phyloP scores from a whole-genome alignment of 2,888 invertebrate genomes.

The Dryobotodes eremita region DNA sequence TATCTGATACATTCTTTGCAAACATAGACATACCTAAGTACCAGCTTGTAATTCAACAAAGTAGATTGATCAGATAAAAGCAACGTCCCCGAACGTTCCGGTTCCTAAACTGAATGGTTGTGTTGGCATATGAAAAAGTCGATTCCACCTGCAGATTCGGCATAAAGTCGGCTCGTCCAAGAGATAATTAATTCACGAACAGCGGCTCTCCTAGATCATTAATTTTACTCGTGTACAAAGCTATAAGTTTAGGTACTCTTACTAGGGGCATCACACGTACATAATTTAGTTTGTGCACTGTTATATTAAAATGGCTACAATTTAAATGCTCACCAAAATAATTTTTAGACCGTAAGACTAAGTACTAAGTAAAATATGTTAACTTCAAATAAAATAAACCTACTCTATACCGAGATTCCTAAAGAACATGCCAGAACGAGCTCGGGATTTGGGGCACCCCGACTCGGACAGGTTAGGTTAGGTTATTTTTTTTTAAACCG shows the following conservation, averaged over 20 bases:
- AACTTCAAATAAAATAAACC: no score
- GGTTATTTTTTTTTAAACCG: no score
- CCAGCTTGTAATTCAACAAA: background rate
- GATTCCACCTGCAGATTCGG: slow-evolving; percentile 30
- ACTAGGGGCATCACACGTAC: slow-evolving; percentile 13
- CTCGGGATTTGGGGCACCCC: no score
- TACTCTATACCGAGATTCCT: no score
- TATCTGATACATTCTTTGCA: no score
- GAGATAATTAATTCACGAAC: slow-evolving; percentile 32
- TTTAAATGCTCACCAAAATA: no score
- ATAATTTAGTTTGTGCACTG: background rate
- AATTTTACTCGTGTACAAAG: slow-evolving; percentile 42
- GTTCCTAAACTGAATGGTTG: background rate
- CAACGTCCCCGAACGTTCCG: background rate
- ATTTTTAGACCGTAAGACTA: no score
- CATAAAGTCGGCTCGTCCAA: slow-evolving; percentile 4
- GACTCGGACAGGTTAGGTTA: no score
- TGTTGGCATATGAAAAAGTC: slow-evolving; percentile 21
- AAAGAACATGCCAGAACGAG: no score
- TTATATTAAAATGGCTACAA: background rate
- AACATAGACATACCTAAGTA: background rate
- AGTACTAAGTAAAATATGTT: no score
- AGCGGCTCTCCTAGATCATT: slow-evolving; percentile 13
- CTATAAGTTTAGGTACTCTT: slow-evolving; percentile 11
- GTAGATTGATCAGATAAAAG: background rate